Evolutionary conservation across 1,140 invertebrate genomes (phyloP), one percentile per base, ranked within the genome.

Genomic region (Pomphorhynchus laevis): DNA sequence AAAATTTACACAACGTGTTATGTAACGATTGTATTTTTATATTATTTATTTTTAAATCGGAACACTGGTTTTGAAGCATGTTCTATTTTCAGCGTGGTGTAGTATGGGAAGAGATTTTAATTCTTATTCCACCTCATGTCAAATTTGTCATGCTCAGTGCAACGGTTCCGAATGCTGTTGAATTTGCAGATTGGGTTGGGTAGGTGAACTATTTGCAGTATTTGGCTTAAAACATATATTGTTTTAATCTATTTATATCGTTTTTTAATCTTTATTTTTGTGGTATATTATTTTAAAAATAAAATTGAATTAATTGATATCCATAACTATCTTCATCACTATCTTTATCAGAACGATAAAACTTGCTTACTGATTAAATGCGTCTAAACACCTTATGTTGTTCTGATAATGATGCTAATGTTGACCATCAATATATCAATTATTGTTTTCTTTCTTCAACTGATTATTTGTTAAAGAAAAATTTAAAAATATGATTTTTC

Each of bases 51-150:
- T 5, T 9, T 20, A 29, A 20, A 2, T 35, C 23, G 1, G 23
- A 43, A 5, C 29, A 25, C 12, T 17, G 33, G 14, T 32, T 39
- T 20, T 2, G 18, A 4, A 46, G 34, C n/a, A n/a, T 25, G 11
- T 48, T 47, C 39, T 45, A 43, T 38, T 58, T 59, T 29, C 46
- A 74, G 67, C 63, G 89, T 47, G 89, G 89, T 14, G 80, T 95
- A 49, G 86, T 98, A 1, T 98, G 89, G 86, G 89, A 98, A 60
- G 84, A 95, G 61, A 79, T 84, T 1, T 62, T 98, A 0, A 98
- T 98, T 48, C 65, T 98, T 51, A 54, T 98, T 27, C 84, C 84
- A 0, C 65, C 69, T 12, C 74, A 82, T 53, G 77, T 95, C 2
- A 77, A 70, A 46, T 80, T 98, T 41, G 79, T 98, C 2, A 72